Evolutionary conservation across 2,888 invertebrate species (phyloP).

Genomic region (Chironomus tentans): DNA sequence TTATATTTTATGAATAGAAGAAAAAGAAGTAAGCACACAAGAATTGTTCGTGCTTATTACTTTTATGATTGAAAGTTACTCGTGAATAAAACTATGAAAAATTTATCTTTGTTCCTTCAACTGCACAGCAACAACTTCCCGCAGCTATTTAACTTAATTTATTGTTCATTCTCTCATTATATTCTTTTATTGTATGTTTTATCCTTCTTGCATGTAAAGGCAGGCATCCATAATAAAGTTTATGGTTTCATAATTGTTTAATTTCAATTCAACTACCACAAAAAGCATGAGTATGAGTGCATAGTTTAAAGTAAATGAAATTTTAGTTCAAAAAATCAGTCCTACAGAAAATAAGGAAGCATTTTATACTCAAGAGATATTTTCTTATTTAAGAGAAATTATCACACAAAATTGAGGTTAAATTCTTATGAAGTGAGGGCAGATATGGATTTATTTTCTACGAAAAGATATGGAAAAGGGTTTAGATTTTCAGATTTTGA

Average conservation of each 20-base stretch:
- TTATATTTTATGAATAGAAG: too few species aligned
- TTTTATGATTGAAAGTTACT: neutral
- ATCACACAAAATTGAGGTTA: too few species aligned
- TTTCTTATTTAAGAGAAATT: too few species aligned
- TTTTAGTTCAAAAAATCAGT: neutral
- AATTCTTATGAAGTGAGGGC: too few species aligned
- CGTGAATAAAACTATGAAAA: neutral
- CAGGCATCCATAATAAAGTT: neutral
- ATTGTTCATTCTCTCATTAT: neutral
- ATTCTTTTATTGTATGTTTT: neutral
- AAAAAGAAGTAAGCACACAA: neutral
- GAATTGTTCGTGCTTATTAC: neutral
- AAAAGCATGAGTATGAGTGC: neutral
- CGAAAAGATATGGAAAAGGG: too few species aligned
- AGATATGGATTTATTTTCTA: too few species aligned
- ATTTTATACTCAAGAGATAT: too few species aligned
- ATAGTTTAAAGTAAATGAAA: neutral
- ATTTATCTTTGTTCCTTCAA: too few species aligned
- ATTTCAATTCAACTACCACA: neutral
- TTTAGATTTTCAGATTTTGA: too few species aligned
- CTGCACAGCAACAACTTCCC: neutral
- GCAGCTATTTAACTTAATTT: neutral
- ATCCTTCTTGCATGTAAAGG: neutral
- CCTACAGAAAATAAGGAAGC: too few species aligned
- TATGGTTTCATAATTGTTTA: conserved; percentile 6